A percentile compares a stretch with the other conserved stretches of the same genome.
Conservation (phyloP, 2,113 vertebrate genomes). For the Gracilinanus agilis region DNA sequence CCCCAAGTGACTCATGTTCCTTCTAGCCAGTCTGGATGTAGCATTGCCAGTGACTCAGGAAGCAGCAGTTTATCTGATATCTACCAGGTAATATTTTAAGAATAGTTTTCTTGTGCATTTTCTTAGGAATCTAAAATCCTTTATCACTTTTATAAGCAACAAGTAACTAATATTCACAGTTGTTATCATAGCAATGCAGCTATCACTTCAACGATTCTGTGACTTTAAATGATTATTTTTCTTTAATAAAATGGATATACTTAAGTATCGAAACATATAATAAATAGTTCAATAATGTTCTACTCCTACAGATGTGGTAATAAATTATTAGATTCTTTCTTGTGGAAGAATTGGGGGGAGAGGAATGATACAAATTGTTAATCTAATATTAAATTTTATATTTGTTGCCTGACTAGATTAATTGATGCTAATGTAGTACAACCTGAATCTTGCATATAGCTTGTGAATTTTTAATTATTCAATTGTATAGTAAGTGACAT, state of each 20-base stretch:
- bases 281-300: neutral
- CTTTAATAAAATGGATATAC: neutral
- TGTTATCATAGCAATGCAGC: neutral
- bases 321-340: no score
- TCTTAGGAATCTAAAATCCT: neutral
- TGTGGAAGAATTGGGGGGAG: no score
- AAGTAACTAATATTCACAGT: neutral
- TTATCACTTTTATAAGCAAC: neutral
- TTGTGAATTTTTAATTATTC: no score
- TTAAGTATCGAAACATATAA: neutral
- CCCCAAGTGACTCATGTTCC: constrained; percentile 93
- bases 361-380: no score
- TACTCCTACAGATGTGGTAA: no score
- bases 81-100: constrained; percentile 90
- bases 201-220: neutral
- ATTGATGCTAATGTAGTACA: no score
- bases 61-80: constrained; percentile 99
- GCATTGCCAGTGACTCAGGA: constrained; percentile 97
- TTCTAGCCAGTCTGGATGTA: constrained; percentile 97
- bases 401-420: no score
- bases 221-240: neutral
- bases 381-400: no score
- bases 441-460: no score
- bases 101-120: constrained; percentile 15
- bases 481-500: no score